Evolutionary conservation across 2,113 vertebrate genomes (phyloP), one percentile per base, ranked within the genome.

Genomic region (Elanoides forficatus): DNA sequence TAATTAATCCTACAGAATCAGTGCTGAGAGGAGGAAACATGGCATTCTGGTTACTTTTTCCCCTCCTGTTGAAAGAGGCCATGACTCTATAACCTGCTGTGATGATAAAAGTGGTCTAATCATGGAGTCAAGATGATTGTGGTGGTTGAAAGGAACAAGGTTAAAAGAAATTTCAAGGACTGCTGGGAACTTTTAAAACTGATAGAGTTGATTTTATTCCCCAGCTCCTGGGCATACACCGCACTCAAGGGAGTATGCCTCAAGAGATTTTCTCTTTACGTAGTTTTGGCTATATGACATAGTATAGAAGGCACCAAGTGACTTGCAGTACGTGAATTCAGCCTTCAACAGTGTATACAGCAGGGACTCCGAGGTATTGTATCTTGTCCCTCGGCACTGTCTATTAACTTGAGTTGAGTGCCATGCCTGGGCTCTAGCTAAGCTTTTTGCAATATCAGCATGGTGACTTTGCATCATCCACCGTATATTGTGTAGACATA

Each of bases 281-380:
- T 74, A 23, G 11, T 73, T 86, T 76, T 73, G 55, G 5, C 38
- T 72, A 1, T 34, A 3, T 29, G 68, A n/a, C 20, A 11, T 8
- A 15, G 10, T 62, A 21, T 11, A 72, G 45, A 75, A 76, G 40
- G 38, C 45, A 52, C 21, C 2, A 0, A 65, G 27, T 34, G 23
- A 38, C 23, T 68, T 29, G 16, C 66, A 55, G 36, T 56, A 27
- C 29, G 13, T 14, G 4, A 63, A 38, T 59, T 55, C 42, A 80
- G 30, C 0, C 3, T n/a, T 38, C 2, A 2, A 0, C 15, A 53
- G 10, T 20, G 14, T 62, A 7, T 29, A 21, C 32, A 67, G 13
- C 55, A 59, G 15, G 27, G 42, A 11, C 47, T 32, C 11, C 15
- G 17, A 56, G 48, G 40, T 43, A 26, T 1, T 32, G 14, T 14